Evolutionary conservation across 2,888 invertebrate genomes (phyloP).

Genomic region (Apodemia zela): DNA sequence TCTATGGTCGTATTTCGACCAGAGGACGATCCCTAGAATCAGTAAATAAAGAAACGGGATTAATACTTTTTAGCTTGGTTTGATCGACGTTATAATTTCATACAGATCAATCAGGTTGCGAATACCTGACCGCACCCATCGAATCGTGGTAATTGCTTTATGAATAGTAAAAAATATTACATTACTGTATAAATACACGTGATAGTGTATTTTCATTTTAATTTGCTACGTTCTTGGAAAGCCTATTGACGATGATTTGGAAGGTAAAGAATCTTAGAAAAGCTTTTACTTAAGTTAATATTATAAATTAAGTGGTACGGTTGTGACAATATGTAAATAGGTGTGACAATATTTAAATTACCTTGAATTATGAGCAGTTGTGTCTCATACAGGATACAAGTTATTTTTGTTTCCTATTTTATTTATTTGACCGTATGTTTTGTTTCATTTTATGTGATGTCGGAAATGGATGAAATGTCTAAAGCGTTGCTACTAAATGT

Average conservation of each 20-base stretch:
- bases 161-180: conserved; percentile 31
- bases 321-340: neutral
- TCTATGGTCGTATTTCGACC: no score
- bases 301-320: neutral
- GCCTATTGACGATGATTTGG: conserved; percentile 32
- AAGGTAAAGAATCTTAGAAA: conserved; percentile 29
- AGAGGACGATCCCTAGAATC: no score
- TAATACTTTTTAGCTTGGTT: neutral
- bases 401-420: no score
- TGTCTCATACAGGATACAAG: no score
- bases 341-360: no score
- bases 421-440: no score
- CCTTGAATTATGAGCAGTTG: no score
- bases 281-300: neutral
- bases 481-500: no score
- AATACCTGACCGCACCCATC: conserved; percentile 30
- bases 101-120: conserved; percentile 29
- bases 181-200: conserved; percentile 34
- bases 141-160: conserved; percentile 33
- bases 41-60: no score
- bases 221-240: conserved; percentile 28
- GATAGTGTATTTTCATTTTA: conserved; percentile 30
- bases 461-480: no score
- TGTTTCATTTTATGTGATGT: no score
- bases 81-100: conserved; percentile 1